Conservation (phyloP, 2,797 vertebrate species). For the Synaphobranchus kaupii region DNA sequence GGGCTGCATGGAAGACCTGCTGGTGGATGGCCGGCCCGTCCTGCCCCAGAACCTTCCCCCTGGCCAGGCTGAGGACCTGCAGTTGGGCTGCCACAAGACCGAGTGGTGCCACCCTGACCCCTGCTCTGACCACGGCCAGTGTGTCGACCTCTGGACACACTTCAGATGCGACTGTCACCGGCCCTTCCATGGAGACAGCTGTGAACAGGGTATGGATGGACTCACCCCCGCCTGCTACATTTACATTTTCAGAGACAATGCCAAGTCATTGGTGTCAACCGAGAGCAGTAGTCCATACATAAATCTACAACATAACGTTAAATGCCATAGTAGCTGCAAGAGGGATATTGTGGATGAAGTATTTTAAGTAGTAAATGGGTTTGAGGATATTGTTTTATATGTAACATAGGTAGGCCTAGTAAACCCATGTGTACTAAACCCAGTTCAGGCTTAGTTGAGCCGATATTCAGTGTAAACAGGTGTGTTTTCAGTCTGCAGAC, state of each 20-base stretch:
- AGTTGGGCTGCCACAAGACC: conserved; percentile 76
- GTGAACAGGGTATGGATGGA: conserved; percentile 75
- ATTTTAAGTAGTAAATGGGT: no score
- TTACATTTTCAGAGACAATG: neutral
- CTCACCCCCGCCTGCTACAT: neutral
- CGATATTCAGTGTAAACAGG: no score
- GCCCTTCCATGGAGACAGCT: conserved; percentile 77
- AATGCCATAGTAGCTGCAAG: neutral
- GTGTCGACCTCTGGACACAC: conserved; percentile 87
- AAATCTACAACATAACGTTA: neutral
- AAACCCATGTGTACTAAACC: no score
- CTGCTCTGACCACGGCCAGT: conserved; percentile 77
- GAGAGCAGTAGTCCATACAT: neutral
- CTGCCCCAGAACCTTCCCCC: conserved; percentile 69
- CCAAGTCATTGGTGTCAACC: neutral
- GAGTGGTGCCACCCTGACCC: conserved; percentile 83
- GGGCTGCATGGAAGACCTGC: conserved; percentile 87
- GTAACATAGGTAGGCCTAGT: no score
- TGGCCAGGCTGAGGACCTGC: conserved; percentile 38
- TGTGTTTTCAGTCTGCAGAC: no score
- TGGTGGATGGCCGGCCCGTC: conserved; percentile 71
- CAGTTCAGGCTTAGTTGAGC: no score
- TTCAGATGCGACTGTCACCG: conserved; percentile 83
- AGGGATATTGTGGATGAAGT: neutral
- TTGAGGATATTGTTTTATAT: no score